These are phyloP conservation scores for Drosophila kurseongensis DNA, from an alignment of 1,140 invertebrate genomes.

Conservation along the genomic window DNA sequence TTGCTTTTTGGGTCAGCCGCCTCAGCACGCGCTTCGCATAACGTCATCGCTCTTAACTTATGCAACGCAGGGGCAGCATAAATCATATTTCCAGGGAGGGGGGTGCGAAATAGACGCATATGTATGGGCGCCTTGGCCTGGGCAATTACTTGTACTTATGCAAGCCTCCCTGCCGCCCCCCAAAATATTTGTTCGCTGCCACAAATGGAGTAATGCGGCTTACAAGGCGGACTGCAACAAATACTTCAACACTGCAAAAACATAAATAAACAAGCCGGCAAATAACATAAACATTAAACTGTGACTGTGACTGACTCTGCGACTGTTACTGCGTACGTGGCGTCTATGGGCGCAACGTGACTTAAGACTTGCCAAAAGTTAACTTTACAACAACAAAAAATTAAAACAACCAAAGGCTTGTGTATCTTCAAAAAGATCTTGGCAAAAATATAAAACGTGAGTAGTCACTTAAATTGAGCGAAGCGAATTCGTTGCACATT, in stretches of 20 bases:
- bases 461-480: slow-evolving; percentile 63
- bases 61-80: slow-evolving; percentile 62
- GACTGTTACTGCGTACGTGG: slow-evolving; percentile 57
- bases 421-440: slow-evolving; percentile 50
- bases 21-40: slow-evolving; percentile 65
- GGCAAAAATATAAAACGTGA: slow-evolving; percentile 62
- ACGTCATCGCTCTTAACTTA: slow-evolving; percentile 54
- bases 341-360: slow-evolving; percentile 57
- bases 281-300: slow-evolving; percentile 51
- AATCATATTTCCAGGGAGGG: slow-evolving; percentile 43
- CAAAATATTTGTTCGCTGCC: slow-evolving; percentile 6
- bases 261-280: slow-evolving; percentile 52
- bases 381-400: slow-evolving; percentile 1
- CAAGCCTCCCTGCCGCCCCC: slow-evolving; percentile 4
- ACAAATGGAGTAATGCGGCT: slow-evolving; percentile 36
- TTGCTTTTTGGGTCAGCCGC: slow-evolving; percentile 69
- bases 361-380: slow-evolving; percentile 32
- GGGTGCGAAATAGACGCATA: slow-evolving; percentile 2
- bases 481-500: slow-evolving; percentile 41
- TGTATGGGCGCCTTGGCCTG: slow-evolving; percentile 43
- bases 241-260: slow-evolving; percentile 37
- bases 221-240: slow-evolving; percentile 41
- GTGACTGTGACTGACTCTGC: slow-evolving; percentile 31
- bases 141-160: slow-evolving; percentile 50
- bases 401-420: slow-evolving; percentile 8